phyloP scores from a whole-genome alignment of 2,113 vertebrate species.

The Hystrix brachyura region DNA sequence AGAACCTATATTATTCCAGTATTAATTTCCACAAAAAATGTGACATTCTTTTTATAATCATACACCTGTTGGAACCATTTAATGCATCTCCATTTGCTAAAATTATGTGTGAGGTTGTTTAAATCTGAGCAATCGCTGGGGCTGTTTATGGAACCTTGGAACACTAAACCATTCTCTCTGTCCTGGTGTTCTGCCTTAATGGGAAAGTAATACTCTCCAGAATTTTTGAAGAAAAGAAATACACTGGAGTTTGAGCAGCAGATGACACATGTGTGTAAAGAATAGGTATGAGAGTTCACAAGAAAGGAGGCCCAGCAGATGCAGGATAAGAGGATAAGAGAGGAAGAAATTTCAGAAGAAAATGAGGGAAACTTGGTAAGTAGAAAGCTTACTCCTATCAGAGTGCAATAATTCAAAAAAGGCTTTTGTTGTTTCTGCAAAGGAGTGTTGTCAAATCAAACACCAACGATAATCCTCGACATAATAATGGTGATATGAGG shows the following conservation, averaged over 20 bases:
- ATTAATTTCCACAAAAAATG: constrained; percentile 78
- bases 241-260: constrained; percentile 69
- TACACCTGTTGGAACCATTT: constrained; percentile 78
- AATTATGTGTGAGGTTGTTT: constrained; percentile 73
- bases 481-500: neutral
- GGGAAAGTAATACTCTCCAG: constrained; percentile 67
- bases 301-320: neutral
- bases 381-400: neutral
- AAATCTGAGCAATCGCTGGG: constrained; percentile 62
- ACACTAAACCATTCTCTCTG: constrained; percentile 46
- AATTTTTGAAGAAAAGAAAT: constrained; percentile 68
- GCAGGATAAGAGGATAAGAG: neutral
- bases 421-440: neutral
- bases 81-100: constrained; percentile 77
- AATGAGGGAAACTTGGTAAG: neutral
- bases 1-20: constrained; percentile 68
- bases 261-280: constrained; percentile 38
- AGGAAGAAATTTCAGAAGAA: neutral
- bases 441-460: constrained; percentile 20
- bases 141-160: constrained; percentile 77
- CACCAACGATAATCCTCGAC: neutral
- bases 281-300: neutral
- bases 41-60: constrained; percentile 86
- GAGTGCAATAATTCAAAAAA: neutral
- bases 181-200: constrained; percentile 67